These are phyloP conservation scores for Eulemur albifrons DNA, from an alignment of 2,797 vertebrate species.

Conservation along the genomic window DNA sequence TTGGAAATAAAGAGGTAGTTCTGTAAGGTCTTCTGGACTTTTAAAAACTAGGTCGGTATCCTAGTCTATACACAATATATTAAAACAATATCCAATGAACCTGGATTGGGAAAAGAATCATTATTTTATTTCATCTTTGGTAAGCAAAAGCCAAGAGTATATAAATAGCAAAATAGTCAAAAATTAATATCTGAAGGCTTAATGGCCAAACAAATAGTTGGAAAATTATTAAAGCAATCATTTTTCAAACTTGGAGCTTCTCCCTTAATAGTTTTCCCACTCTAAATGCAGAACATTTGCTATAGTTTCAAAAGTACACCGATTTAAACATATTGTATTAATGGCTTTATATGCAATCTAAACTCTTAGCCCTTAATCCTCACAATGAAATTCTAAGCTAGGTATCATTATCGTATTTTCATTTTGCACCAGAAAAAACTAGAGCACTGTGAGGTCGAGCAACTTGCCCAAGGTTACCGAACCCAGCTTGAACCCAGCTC, in stretches of 20 bases:
- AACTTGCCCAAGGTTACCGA: not conserved
- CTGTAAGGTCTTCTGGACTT: not conserved
- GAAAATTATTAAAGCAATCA: conserved; percentile 47
- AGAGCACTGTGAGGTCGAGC: not conserved
- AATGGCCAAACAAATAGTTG: conserved; percentile 5
- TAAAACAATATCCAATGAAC: not conserved
- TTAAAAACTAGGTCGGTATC: not conserved
- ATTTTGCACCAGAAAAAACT: conserved; percentile 15
- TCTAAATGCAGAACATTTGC: not conserved
- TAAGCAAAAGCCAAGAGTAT: conserved; percentile 15
- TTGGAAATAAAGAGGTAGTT: not conserved
- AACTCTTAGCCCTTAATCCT: not conserved
- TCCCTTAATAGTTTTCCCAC: not conserved
- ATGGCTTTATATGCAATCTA: not conserved
- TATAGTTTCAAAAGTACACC: not conserved
- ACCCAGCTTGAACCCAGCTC: not conserved
- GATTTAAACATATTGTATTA: not conserved
- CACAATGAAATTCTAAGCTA: not conserved
- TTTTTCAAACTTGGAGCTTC: conserved; percentile 24
- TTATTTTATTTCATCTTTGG: conserved; percentile 34
- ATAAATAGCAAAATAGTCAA: not conserved
- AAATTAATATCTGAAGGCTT: not conserved
- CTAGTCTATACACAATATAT: not conserved
- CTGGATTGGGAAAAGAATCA: not conserved
- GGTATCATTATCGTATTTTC: not conserved